Conservation (phyloP, 2,113 vertebrate genomes). For the Nothoprocta perdicaria region DNA sequence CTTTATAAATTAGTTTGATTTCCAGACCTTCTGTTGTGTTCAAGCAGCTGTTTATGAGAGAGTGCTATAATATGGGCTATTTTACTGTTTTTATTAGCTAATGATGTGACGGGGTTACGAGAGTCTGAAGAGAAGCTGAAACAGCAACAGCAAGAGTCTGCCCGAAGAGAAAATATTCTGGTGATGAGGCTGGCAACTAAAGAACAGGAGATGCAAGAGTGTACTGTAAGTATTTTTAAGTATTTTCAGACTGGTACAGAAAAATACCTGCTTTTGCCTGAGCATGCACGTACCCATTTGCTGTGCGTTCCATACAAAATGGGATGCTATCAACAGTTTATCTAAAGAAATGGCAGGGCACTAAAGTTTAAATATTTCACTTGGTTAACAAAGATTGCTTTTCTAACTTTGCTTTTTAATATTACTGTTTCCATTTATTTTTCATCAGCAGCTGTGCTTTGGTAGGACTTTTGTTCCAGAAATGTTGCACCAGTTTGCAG, state of each 20-base stretch:
- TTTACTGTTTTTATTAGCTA: conserved; percentile 79
- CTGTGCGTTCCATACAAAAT: accelerated
- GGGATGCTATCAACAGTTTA: too few relatives aligned
- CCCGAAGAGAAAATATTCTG: conserved; percentile 98
- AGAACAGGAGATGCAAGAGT: conserved; percentile 99
- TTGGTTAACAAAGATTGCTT: background rate
- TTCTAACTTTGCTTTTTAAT: background rate
- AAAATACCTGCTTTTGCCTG: background rate
- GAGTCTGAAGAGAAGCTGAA: conserved; percentile 99
- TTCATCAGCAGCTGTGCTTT: background rate
- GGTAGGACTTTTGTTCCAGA: background rate
- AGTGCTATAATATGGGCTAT: background rate
- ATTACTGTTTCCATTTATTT: background rate
- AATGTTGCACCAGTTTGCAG: background rate
- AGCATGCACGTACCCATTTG: background rate
- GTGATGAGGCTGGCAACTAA: conserved; percentile 98
- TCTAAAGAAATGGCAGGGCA: background rate
- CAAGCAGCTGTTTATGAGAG: background rate
- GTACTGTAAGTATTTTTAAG: conserved; percentile 88
- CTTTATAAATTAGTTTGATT: background rate
- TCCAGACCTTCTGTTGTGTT: background rate
- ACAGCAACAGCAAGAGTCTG: conserved; percentile 98
- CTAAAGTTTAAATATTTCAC: background rate
- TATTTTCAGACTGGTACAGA: background rate
- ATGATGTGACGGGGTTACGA: conserved; percentile 95